These are phyloP conservation scores for Penaeus monodon DNA, from an alignment of 2,888 invertebrate species.

Conservation along the genomic window DNA sequence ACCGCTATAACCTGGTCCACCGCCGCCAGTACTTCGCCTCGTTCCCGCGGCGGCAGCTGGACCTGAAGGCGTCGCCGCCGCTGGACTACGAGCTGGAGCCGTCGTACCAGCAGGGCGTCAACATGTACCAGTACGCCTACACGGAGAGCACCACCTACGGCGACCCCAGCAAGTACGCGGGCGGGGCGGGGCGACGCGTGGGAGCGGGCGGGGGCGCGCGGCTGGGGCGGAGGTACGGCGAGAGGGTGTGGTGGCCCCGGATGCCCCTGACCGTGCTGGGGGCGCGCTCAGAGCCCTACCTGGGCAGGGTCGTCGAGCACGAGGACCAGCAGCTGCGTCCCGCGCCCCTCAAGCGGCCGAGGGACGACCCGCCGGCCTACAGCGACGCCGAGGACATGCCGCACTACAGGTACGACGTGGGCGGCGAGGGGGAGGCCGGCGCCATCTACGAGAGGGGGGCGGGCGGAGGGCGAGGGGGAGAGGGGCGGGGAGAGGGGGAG, in stretches of 20 bases:
- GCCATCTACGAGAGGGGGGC: slow-evolving; percentile 17
- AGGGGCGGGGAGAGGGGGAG: too few relatives aligned
- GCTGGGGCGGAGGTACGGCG: slow-evolving; percentile 31
- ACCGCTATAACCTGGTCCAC: slow-evolving; percentile 19
- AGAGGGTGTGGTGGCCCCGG: slow-evolving; percentile 41
- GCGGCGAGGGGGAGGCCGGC: slow-evolving; percentile 10
- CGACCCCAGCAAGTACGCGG: slow-evolving; percentile 15
- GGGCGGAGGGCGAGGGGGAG: slow-evolving; percentile 16
- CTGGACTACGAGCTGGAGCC: slow-evolving; percentile 47
- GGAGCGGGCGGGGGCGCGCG: background rate
- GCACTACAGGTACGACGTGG: slow-evolving; percentile 4
- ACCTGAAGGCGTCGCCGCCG: slow-evolving; percentile 20
- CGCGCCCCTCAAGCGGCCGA: background rate
- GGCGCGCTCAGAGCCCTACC: slow-evolving; percentile 31
- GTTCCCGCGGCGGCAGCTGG: slow-evolving; percentile 31
- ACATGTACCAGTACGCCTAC: slow-evolving; percentile 41
- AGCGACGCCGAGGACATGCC: background rate
- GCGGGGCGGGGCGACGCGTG: background rate
- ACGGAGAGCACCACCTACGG: slow-evolving; percentile 38
- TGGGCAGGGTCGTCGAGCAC: slow-evolving; percentile 8
- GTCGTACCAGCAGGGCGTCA: slow-evolving; percentile 38
- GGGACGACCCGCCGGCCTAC: slow-evolving; percentile 7
- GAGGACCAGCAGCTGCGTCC: slow-evolving; percentile 14
- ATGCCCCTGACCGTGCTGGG: slow-evolving; percentile 33
- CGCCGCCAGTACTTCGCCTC: slow-evolving; percentile 24